phyloP scores from a whole-genome alignment of 2,113 vertebrate genomes.

The Scortum barcoo region DNA sequence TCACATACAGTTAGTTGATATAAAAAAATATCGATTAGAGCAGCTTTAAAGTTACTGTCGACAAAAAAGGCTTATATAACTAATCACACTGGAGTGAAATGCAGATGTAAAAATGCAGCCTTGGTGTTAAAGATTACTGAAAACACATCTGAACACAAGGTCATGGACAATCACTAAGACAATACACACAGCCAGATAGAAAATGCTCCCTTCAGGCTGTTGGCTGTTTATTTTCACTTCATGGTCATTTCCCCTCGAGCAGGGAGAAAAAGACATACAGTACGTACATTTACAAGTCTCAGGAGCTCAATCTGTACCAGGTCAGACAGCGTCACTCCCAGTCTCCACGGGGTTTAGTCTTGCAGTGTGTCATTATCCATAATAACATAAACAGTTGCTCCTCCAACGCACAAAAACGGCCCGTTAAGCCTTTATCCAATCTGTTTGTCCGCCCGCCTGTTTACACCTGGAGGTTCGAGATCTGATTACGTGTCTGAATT shows the following conservation, averaged over 20 bases:
- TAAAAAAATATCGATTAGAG: not conserved
- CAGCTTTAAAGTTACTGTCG: conserved; percentile 3
- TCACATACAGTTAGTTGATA: not conserved
- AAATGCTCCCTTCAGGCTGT: not conserved
- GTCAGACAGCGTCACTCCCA: conserved; percentile 61
- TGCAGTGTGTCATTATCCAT: conserved; percentile 68
- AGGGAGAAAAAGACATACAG: not conserved
- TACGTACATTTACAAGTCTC: not conserved
- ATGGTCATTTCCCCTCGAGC: not conserved
- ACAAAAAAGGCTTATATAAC: not conserved
- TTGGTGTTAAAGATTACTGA: not conserved
- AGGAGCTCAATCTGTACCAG: conserved; percentile 3
- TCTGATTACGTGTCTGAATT: conserved; percentile 49
- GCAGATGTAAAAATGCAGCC: conserved; percentile 3
- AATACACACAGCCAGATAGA: not conserved
- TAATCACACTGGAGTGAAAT: not conserved
- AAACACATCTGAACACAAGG: not conserved
- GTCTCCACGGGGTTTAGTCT: conserved; percentile 61
- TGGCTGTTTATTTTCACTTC: conserved; percentile 6
- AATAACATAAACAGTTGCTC: conserved; percentile 73
- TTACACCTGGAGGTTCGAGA: conserved; percentile 38
- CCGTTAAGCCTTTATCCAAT: conserved; percentile 31
- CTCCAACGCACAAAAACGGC: conserved; percentile 29
- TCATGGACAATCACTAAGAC: not conserved
- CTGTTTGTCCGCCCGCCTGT: conserved; percentile 48